Base-by-base conservation (phyloP, 2,888 invertebrate species). In the Lissocephala sabroskyi region DNA sequence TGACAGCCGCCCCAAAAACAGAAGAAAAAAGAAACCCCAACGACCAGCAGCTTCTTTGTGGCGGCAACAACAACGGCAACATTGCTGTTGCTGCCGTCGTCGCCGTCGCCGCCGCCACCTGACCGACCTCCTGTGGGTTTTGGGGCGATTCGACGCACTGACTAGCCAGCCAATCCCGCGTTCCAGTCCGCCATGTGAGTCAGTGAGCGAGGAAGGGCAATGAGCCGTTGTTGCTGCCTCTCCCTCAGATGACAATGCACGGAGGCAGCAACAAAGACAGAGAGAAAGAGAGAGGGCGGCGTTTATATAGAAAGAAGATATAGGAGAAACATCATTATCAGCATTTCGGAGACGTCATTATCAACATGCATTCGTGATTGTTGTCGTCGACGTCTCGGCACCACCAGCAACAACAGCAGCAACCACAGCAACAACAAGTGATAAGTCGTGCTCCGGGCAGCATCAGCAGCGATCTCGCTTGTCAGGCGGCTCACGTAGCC, bases 371-470 rank as follows among this genome's bases (percentile, higher is more conserved):
- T 62, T 60, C 65, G 56, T 67, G 67, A 71, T 67, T 67, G 59
- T 64, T 62, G 71, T 67, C 65, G 60, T 68, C 17, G n/a, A n/a
- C n/a, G n/a, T n/a, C n/a, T n/a, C n/a, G n/a, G n/a, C 41, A 51
- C 33, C 35, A 37, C 40, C 45, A 42, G 18, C 44, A 55, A 14
- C 42, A 43, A 11, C 28, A 45, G 13, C 32, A 45, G 10, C 37
- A 49, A 13, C 44, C 45, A 35, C 28, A 55, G 19, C 44, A 57
- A 17, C 30, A 60, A 41, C 42, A 52, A 52, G 45, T 57, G 70
- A 70, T 70, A 71, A 68, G 56, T 73, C 70, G 63, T 68, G 73
- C 52, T 52, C 41, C 29, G 39, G 52, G 60, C 62, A 68, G 49
- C 45, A 57, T 50, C 65, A 49, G 51, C 63, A 60, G 63, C 49